Conservation (phyloP, 2,888 invertebrate species). For the Troides aeacus region DNA sequence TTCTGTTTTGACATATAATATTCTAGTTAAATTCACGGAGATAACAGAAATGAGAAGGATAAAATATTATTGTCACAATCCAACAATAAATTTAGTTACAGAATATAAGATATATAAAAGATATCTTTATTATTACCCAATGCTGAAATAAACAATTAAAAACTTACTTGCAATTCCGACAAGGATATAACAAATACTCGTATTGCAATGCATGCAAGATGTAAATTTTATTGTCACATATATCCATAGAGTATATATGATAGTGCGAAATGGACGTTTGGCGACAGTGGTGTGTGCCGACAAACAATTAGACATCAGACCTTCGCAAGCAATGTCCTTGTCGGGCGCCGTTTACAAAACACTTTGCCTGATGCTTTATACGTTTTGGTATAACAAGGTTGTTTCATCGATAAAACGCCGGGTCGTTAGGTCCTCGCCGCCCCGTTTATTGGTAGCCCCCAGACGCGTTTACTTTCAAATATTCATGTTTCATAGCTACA, state of each 20-base stretch:
- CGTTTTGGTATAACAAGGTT: slow-evolving; percentile 39
- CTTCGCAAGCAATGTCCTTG: slow-evolving; percentile 38
- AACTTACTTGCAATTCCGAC: neutral
- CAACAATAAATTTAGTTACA: too few species aligned
- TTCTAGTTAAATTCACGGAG: too few species aligned
- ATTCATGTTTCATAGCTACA: slow-evolving; percentile 18
- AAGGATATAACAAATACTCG: neutral
- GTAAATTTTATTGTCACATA: neutral
- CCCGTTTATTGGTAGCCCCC: slow-evolving; percentile 17
- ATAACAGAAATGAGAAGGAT: too few species aligned
- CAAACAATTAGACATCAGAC: slow-evolving; percentile 27
- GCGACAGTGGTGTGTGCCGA: slow-evolving; percentile 1
- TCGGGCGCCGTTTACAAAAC: slow-evolving; percentile 36
- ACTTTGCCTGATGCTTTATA: slow-evolving; percentile 35
- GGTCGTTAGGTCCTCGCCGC: slow-evolving; percentile 35
- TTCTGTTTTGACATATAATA: too few species aligned
- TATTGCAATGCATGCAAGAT: neutral
- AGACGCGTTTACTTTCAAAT: slow-evolving; percentile 28
- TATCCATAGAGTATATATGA: neutral
- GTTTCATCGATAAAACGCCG: slow-evolving; percentile 36
- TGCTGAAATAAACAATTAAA: neutral
- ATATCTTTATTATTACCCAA: neutral
- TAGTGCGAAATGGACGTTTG: slow-evolving; percentile 4
- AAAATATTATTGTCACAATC: too few species aligned
- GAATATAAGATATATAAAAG: neutral